These are phyloP conservation scores for Rostratula benghalensis DNA, from an alignment of 2,113 vertebrate genomes.

Conservation along the genomic window DNA sequence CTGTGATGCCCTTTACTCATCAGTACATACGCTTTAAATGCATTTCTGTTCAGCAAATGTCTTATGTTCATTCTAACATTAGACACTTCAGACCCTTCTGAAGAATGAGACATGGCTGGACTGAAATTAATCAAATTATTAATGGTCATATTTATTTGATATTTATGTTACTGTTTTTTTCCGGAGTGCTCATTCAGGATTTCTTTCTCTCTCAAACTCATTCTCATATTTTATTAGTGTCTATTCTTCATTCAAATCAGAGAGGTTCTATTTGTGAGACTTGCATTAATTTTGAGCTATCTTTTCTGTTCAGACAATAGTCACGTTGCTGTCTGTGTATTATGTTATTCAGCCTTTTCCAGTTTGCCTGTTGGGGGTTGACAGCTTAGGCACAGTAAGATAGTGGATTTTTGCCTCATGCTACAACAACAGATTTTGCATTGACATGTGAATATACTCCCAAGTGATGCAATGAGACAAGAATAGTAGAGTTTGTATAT, in stretches of 20 bases:
- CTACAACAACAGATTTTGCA: background rate
- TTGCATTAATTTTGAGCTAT: slow-evolving; percentile 13
- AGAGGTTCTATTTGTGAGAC: slow-evolving; percentile 28
- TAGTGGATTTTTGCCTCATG: background rate
- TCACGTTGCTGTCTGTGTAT: background rate
- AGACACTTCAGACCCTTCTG: background rate
- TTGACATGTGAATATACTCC: background rate
- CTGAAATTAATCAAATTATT: background rate
- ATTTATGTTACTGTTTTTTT: background rate
- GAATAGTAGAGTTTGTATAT: background rate
- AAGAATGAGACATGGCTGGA: background rate
- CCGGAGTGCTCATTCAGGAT: background rate
- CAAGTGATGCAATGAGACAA: background rate
- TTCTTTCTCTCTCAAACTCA: background rate
- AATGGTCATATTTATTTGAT: background rate
- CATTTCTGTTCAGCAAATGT: background rate
- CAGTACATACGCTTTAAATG: background rate
- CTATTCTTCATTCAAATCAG: background rate
- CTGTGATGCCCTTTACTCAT: background rate
- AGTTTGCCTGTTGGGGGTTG: background rate
- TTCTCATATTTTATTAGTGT: background rate
- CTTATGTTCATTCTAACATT: background rate
- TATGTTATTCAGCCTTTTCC: background rate
- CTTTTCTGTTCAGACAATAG: background rate
- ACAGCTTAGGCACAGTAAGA: background rate